Evolutionary conservation across 2,888 invertebrate species (phyloP).

Genomic region (Diogma glabrata): DNA sequence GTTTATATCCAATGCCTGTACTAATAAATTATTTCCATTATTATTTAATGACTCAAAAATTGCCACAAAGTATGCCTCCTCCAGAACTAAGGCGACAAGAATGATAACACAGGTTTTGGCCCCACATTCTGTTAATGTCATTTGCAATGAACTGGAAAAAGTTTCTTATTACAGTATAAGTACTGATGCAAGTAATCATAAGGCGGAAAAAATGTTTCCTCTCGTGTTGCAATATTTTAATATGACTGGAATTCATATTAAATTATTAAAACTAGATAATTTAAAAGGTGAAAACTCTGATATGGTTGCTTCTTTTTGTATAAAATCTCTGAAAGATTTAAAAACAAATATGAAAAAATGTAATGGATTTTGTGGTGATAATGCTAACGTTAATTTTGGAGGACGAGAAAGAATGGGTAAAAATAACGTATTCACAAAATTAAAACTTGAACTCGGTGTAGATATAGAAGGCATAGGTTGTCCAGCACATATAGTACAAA

Average conservation of each 20-base stretch:
- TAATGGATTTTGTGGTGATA: conserved; percentile 14
- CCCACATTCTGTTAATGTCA: neutral
- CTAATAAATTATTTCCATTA: conserved; percentile 12
- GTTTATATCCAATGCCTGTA: conserved; percentile 13
- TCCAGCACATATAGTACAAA: neutral
- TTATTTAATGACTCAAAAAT: conserved; percentile 11
- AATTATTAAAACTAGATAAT: conserved; percentile 6
- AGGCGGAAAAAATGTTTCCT: conserved; percentile 4
- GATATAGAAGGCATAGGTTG: conserved; percentile 1
- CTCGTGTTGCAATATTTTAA: conserved; percentile 6
- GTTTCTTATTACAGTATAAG: conserved; percentile 5
- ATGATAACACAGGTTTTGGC: no score
- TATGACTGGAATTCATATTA: conserved; percentile 1
- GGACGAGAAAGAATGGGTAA: no score
- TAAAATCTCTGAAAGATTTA: neutral
- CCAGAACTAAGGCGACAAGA: conserved; percentile 9
- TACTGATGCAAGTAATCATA: conserved; percentile 8
- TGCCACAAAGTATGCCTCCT: conserved; percentile 11
- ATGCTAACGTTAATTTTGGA: no score
- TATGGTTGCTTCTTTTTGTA: no score
- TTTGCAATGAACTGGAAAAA: neutral
- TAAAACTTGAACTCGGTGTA: neutral
- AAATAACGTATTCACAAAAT: no score
- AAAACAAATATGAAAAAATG: conserved; percentile 6
- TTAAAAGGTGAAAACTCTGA: conserved; percentile 5